A percentile compares a stretch with the other conserved stretches of the same genome.
Conservation (phyloP, 1,140 invertebrate species). For the Aphis gossypii region DNA sequence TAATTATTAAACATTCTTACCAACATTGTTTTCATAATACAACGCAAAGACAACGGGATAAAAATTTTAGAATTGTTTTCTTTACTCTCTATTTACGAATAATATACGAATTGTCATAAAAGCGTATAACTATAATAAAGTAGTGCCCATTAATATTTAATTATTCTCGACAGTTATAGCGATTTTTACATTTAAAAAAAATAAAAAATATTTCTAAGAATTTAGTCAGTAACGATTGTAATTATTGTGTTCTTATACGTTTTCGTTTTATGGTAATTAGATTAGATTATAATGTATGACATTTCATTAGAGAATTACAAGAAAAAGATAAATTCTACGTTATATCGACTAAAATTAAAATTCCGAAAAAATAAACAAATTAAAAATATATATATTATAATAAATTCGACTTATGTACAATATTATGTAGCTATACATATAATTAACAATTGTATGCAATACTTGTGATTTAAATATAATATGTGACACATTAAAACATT, state of each 20-base stretch:
- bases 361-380: constrained; percentile 24
- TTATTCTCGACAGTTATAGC: not conserved
- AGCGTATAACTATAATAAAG: not conserved
- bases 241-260: not conserved
- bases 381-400: not conserved
- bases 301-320: constrained; percentile 12
- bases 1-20: constrained; percentile 10
- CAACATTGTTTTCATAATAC: not conserved
- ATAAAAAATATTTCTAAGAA: constrained; percentile 24
- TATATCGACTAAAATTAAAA: not conserved
- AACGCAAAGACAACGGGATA: not conserved
- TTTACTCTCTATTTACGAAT: not conserved
- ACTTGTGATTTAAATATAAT: not conserved
- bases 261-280: constrained; percentile 22
- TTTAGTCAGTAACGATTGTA: constrained; percentile 9
- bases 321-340: not conserved
- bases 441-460: not conserved
- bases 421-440: not conserved
- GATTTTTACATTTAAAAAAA: constrained; percentile 31
- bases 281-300: constrained; percentile 2
- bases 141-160: not conserved
- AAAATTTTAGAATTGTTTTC: constrained; percentile 2
- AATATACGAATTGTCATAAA: not conserved
- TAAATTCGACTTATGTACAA: not conserved
- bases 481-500: not conserved